A percentile compares a stretch with the other conserved stretches of the same genome.
Evolutionary conservation across 2,888 invertebrate species (phyloP).

Genomic region (Leptinotarsa juncta): DNA sequence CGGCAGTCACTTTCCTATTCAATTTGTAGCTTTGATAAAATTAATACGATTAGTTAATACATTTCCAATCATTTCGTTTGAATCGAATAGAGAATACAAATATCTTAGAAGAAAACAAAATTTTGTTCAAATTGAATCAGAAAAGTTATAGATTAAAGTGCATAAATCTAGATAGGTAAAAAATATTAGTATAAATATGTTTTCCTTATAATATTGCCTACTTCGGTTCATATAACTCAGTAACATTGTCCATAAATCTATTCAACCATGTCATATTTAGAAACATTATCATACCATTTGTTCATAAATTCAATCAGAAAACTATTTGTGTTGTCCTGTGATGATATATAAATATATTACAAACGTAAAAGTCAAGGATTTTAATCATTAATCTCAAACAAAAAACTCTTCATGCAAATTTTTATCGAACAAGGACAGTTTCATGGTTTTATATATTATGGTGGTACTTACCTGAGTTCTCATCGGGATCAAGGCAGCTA

Average conservation of each 20-base stretch:
- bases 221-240: not conserved
- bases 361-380: constrained; percentile 1
- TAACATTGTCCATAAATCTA: not conserved
- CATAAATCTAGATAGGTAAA: too few relatives aligned
- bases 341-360: not conserved
- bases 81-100: too few relatives aligned
- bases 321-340: not conserved
- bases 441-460: constrained; percentile 15
- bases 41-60: too few relatives aligned
- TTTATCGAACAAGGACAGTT: constrained; percentile 14
- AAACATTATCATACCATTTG: not conserved
- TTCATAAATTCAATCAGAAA: not conserved
- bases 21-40: too few relatives aligned
- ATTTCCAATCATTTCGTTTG: too few relatives aligned
- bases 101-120: too few relatives aligned
- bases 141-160: too few relatives aligned
- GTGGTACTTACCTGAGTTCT: not conserved
- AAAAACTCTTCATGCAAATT: not conserved
- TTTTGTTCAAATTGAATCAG: too few relatives aligned
- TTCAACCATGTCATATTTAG: not conserved
- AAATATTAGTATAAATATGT: too few relatives aligned
- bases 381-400: not conserved
- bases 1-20: too few relatives aligned
- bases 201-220: not conserved
- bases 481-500: not conserved